Base-by-base conservation (phyloP, 2,888 invertebrate genomes). In the Ormyrus thymus region DNA sequence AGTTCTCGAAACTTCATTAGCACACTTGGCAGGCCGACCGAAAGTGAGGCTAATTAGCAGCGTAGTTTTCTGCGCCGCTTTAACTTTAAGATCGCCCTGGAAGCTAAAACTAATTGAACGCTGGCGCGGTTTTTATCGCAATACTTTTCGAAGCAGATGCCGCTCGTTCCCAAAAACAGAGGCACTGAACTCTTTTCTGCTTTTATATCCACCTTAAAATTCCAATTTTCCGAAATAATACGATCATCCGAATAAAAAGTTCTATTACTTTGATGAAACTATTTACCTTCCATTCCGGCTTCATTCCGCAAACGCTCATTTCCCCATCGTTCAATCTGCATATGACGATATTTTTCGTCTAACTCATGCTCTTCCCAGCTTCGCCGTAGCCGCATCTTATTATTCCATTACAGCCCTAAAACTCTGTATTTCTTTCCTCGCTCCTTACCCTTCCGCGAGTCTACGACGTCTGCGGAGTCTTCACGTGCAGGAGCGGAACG, bases 21-120 rank as follows among this genome's bases (percentile, higher is more conserved):
- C 64, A 64, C 56, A 64, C 76, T 70, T 64, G 64, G 76, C 50
- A 72, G 29, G 59, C 45, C 53, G n/a, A 45, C 61, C 11, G 48
- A 66, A 66, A 66, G 11, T 15, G n/a, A 73, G 56, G 58, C 73
- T 78, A 78, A 78, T 78, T 78, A 73, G 50, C 56, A 45, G 50
- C 56, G 73, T 69, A 73, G 61, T 77, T 72, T 75, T 66, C 13
- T 59, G 56, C 48, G 15, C 46, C 46, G 13, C 56, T 73, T 68
- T 48, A 62, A 65, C n/a, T 64, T 64, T 58, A 58, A 68, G 43
- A 50, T 78, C 50, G 11, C 43, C 46, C 29, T 10, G 43, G 51
- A 61, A 68, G 50, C 53, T 53, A n/a, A n/a, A n/a, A n/a, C n/a
- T n/a, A n/a, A n/a, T n/a, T n/a, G 29, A 29, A 29, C 29, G 29